These are phyloP conservation scores for Euphonia xanthogaster DNA, from an alignment of 2,797 vertebrate genomes.

Conservation along the genomic window DNA sequence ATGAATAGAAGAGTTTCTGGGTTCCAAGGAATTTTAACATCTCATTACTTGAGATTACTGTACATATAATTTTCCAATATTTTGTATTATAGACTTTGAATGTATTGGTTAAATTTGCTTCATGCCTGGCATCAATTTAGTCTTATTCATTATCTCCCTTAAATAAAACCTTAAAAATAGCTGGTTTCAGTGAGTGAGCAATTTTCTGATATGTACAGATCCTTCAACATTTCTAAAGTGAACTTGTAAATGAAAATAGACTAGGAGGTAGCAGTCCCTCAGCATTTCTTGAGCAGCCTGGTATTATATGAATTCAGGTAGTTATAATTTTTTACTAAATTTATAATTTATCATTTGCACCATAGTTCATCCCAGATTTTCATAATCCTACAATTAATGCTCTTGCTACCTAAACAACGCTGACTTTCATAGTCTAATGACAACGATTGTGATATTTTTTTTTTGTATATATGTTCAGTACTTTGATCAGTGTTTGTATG, in stretches of 20 bases:
- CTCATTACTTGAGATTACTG: constrained; percentile 83
- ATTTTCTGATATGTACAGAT: constrained; percentile 72
- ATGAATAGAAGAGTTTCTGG: constrained; percentile 82
- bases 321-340: not conserved
- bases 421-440: not conserved
- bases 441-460: not conserved
- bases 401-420: not conserved
- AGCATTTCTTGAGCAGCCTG: not conserved
- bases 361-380: not conserved
- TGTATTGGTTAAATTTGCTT: constrained; percentile 75
- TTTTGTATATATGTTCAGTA: not conserved
- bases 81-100: constrained; percentile 74
- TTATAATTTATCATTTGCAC: not conserved
- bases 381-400: not conserved
- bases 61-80: constrained; percentile 79
- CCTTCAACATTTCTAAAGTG: constrained; percentile 42
- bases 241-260: constrained; percentile 56
- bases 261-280: not conserved
- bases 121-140: constrained; percentile 73
- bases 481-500: not conserved
- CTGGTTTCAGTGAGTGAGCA: constrained; percentile 72
- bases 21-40: constrained; percentile 83
- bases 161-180: constrained; percentile 75
- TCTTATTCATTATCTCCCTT: constrained; percentile 73
- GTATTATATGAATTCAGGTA: not conserved